These are phyloP conservation scores for Morphnarchus princeps DNA, from an alignment of 2,113 vertebrate genomes.

Conservation along the genomic window DNA sequence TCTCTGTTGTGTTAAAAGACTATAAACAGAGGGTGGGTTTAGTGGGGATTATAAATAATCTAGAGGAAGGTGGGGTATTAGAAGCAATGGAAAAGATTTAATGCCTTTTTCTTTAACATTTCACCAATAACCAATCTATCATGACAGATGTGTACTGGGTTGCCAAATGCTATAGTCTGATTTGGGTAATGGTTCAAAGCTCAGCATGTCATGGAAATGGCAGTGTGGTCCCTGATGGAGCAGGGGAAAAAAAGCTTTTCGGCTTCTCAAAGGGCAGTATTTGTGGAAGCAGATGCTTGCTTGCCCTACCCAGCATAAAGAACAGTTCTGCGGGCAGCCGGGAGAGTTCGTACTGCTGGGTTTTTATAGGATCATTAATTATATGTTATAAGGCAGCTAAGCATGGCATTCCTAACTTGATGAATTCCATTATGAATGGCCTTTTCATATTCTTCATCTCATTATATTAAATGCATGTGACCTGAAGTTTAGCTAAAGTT, in stretches of 20 bases:
- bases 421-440: conserved; percentile 72
- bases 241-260: not conserved
- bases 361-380: conserved; percentile 74
- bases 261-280: conserved; percentile 59
- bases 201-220: conserved; percentile 25
- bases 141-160: conserved; percentile 35
- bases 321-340: conserved; percentile 35
- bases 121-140: conserved; percentile 45
- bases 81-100: not conserved
- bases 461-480: conserved; percentile 70
- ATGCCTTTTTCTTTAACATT: conserved; percentile 53
- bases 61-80: conserved; percentile 24
- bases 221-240: conserved; percentile 31
- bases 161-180: conserved; percentile 41
- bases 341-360: conserved; percentile 48
- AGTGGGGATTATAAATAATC: conserved; percentile 49
- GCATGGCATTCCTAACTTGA: conserved; percentile 66
- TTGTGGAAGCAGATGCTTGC: conserved; percentile 55
- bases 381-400: conserved; percentile 71
- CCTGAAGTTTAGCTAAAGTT: conserved; percentile 71
- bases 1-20: conserved; percentile 6
- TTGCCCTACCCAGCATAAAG: conserved; percentile 51
- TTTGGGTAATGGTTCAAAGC: conserved; percentile 50
- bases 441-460: conserved; percentile 73
- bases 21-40: conserved; percentile 22